Base-by-base conservation (phyloP, 2,797 vertebrate genomes). In the Sebastes steindachneri region DNA sequence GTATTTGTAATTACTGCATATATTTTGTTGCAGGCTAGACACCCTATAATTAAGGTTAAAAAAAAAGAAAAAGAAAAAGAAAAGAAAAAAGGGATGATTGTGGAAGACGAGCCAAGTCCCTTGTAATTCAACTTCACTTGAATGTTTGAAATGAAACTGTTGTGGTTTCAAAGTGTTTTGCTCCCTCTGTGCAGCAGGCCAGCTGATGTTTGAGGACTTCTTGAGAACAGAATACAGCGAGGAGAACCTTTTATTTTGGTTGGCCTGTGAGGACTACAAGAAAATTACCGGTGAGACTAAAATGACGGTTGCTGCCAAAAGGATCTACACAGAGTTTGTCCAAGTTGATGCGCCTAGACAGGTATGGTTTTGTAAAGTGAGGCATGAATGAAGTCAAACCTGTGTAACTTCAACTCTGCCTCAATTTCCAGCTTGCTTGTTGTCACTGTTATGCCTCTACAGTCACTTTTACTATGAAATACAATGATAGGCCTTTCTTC, bases 161-260 rank as follows among this genome's bases (percentile, higher is more conserved):
- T 2, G 19, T 17, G n/a, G 57, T 66, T 82, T 79, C 23, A 76
- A 76, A 76, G 70, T 19, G 53, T 3, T 3, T 9, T 68, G 29
- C 21, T 77, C 9, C 37, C 5, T 70, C 9, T 68, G 41, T 92
- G 10, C 86, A 97, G 97, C 94, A 23, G 97, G 96, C 68, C 90
- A 95, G 86, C 92, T 93, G 87, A 96, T 96, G 87, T 97, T 98
- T 51, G 88, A 96, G 87, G 86, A 93, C 68, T 97, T 97, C 94
- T 28, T 98, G 87, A 96, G 93, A 88, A 96, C 95, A 4, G 95
- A 97, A 57, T 97, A 96, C 94, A 97, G 96, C 9, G 97, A 97
- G 66, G 97, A 98, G 91, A 97, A 98, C 60, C 94, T 97, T 69
- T 94, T 97, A 25, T 97, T 98, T 83, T 98, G 97, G 96, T 90